phyloP scores from a whole-genome alignment of 2,113 vertebrate species.

The Scomber colias region DNA sequence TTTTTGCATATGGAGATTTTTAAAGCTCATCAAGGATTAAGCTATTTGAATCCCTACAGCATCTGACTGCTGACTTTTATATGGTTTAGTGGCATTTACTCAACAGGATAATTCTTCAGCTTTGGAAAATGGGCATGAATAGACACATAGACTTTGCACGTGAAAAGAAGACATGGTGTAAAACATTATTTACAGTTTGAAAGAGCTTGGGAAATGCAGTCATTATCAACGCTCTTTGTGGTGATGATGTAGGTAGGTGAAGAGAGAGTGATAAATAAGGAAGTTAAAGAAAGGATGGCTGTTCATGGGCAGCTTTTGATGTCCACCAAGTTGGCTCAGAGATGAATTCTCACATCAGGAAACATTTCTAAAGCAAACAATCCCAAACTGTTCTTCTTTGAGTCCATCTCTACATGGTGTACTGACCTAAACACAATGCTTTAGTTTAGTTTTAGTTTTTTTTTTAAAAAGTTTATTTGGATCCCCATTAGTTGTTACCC shows the following conservation, averaged over 20 bases:
- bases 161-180: background rate
- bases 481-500: too few relatives aligned
- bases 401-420: constrained; percentile 2
- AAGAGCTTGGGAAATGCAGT: constrained; percentile 16
- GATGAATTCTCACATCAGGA: background rate
- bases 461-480: too few relatives aligned
- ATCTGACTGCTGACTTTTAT: background rate
- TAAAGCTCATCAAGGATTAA: background rate
- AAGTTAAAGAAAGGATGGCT: background rate
- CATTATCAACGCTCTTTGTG: constrained; percentile 24
- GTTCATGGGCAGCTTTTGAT: background rate
- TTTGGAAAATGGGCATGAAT: too few relatives aligned
- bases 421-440: too few relatives aligned
- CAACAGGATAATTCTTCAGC: too few relatives aligned
- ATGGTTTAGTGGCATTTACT: too few relatives aligned
- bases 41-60: background rate
- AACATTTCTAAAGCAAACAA: background rate
- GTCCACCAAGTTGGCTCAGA: background rate
- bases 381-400: constrained; percentile 1
- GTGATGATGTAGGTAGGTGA: background rate
- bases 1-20: too few relatives aligned
- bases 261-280: constrained; percentile 20
- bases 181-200: constrained; percentile 5
- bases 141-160: background rate
- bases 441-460: background rate